These are phyloP conservation scores for Pseudorasbora parva DNA, from an alignment of 2,113 vertebrate species.

Conservation along the genomic window DNA sequence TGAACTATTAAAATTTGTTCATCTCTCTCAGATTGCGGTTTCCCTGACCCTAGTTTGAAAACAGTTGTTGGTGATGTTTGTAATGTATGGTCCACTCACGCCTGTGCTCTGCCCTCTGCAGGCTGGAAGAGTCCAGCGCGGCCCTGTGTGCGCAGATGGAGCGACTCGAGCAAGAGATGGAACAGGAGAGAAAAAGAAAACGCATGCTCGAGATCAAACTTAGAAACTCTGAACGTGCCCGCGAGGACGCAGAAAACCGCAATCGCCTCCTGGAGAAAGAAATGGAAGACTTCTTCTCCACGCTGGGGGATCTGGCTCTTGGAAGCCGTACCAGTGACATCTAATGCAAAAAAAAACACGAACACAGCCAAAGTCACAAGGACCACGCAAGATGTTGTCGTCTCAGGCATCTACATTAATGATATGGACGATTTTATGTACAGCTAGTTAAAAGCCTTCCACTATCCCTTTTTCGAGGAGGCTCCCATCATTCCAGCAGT, in stretches of 20 bases:
- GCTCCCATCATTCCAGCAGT: neutral
- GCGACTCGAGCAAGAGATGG: slow-evolving; percentile 87
- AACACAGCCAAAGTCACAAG: slow-evolving; percentile 4
- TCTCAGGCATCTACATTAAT: slow-evolving; percentile 6
- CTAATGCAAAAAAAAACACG: slow-evolving; percentile 50
- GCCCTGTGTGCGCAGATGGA: slow-evolving; percentile 81
- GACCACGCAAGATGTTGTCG: slow-evolving; percentile 5
- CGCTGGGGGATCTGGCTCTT: slow-evolving; percentile 84
- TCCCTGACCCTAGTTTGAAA: neutral
- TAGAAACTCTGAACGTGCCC: slow-evolving; percentile 88
- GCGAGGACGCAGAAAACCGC: slow-evolving; percentile 88
- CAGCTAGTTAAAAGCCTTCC: too few species aligned
- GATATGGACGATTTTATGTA: neutral
- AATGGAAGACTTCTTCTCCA: slow-evolving; percentile 96
- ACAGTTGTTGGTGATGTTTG: neutral
- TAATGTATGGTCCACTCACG: neutral
- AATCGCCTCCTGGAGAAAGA: slow-evolving; percentile 91
- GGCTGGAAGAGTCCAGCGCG: slow-evolving; percentile 85
- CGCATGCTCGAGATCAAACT: slow-evolving; percentile 91
- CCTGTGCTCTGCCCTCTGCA: slow-evolving; percentile 61
- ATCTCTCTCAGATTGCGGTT: neutral
- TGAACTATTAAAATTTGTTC: too few species aligned
- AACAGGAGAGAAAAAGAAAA: slow-evolving; percentile 87
- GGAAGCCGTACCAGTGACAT: slow-evolving; percentile 74
- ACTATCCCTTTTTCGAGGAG: neutral